A percentile compares a stretch with the other conserved stretches of the same genome.
phyloP scores from a whole-genome alignment of 2,888 invertebrate genomes.

The Auanema freiburgensis region DNA sequence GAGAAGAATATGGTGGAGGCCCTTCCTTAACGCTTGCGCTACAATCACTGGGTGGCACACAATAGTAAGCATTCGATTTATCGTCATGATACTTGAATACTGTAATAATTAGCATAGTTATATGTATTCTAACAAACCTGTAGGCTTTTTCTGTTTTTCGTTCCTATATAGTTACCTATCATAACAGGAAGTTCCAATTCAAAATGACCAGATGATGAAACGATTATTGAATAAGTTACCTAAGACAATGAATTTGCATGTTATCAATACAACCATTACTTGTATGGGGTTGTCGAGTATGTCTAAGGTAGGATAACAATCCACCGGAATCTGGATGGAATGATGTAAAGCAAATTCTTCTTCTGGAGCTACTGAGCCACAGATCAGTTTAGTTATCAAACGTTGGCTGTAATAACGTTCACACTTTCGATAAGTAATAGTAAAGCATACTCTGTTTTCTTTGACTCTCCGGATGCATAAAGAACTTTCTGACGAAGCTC shows the following conservation, averaged over 20 bases:
- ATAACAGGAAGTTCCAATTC: constrained; percentile 39
- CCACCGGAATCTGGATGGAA: constrained; percentile 15
- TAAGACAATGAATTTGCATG: constrained; percentile 10
- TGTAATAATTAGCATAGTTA: not conserved
- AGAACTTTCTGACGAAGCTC: constrained; percentile 35
- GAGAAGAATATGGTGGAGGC: constrained; percentile 37
- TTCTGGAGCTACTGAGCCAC: constrained; percentile 15
- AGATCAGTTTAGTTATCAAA: constrained; percentile 15
- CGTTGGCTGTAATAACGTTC: not conserved
- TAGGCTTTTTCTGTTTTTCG: not conserved
- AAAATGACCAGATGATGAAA: constrained; percentile 30
- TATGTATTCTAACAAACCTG: not conserved
- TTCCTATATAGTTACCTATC: constrained; percentile 22
- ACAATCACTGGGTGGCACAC: constrained; percentile 31
- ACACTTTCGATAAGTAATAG: not conserved
- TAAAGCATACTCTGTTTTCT: constrained; percentile 32
- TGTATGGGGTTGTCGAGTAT: constrained; percentile 18
- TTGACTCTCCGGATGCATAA: constrained; percentile 33
- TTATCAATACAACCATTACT: not conserved
- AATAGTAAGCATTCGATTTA: constrained; percentile 30
- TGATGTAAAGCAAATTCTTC: constrained; percentile 25
- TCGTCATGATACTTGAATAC: constrained; percentile 30
- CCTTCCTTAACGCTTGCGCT: constrained; percentile 18
- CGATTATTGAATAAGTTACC: constrained; percentile 34
- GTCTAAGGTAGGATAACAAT: constrained; percentile 18